A percentile compares a stretch with the other conserved stretches of the same genome.
These are phyloP conservation scores for Calephelis perditalis DNA, from an alignment of 2,888 invertebrate species.

Conservation along the genomic window DNA sequence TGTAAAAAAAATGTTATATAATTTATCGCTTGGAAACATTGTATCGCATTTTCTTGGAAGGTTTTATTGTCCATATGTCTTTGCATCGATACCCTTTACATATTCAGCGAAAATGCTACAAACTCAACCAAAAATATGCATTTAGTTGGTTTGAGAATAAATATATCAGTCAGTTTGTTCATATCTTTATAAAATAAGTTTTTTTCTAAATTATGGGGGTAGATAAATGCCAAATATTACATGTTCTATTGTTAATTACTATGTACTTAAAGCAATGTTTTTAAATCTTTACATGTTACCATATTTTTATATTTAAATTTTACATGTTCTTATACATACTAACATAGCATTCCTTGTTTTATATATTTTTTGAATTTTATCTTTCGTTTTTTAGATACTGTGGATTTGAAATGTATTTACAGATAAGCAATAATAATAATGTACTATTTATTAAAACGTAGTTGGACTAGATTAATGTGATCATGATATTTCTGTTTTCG, in stretches of 20 bases:
- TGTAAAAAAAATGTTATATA: too few relatives aligned
- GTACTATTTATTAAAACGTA: too few relatives aligned
- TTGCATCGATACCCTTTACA: too few relatives aligned
- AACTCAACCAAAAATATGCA: too few relatives aligned
- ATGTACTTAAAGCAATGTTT: conserved; percentile 16
- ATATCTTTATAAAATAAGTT: not conserved
- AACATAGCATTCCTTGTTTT: conserved; percentile 23
- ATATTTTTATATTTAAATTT: conserved; percentile 21
- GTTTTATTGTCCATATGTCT: too few relatives aligned
- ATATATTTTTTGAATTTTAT: conserved; percentile 11
- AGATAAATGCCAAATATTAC: conserved; percentile 16
- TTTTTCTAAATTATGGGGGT: not conserved
- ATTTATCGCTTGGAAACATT: too few relatives aligned
- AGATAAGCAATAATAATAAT: conserved; percentile 1
- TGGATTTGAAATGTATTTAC: not conserved
- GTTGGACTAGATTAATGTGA: too few relatives aligned
- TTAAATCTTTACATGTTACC: conserved; percentile 10
- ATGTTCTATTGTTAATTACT: conserved; percentile 9
- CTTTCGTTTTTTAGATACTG: not conserved
- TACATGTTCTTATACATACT: conserved; percentile 26
- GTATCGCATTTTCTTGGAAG: too few relatives aligned
- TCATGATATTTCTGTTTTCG: too few relatives aligned
- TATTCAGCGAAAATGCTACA: too few relatives aligned
- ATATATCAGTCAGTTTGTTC: not conserved
- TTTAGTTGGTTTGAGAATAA: too few relatives aligned